Evolutionary conservation across 2,888 invertebrate species (phyloP).

Genomic region (Acanthacorydalis orientalis): DNA sequence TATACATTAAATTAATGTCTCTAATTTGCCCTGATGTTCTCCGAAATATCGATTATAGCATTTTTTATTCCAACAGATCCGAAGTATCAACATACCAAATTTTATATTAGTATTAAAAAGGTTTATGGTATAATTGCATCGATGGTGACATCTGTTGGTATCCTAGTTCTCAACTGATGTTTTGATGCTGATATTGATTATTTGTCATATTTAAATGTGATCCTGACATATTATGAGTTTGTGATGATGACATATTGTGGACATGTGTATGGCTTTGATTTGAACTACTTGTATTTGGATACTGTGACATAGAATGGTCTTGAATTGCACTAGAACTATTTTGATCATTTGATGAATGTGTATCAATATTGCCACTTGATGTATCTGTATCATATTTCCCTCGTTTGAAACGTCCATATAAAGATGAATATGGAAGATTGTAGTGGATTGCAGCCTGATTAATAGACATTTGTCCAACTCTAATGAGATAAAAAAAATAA

Average conservation of each 20-base stretch:
- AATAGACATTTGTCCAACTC: slow-evolving; percentile 82
- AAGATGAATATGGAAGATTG: slow-evolving; percentile 77
- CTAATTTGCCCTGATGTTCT: too few relatives aligned
- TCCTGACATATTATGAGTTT: background rate
- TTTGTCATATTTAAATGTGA: background rate
- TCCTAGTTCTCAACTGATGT: slow-evolving; percentile 22
- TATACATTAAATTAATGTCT: too few relatives aligned
- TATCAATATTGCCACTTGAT: background rate
- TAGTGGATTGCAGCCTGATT: slow-evolving; percentile 87
- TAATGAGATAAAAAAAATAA: slow-evolving; percentile 17
- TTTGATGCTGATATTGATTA: slow-evolving; percentile 22
- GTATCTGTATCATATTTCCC: slow-evolving; percentile 58
- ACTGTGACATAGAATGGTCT: background rate
- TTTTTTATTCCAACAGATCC: background rate
- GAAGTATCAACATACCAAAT: background rate
- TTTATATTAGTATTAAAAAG: background rate
- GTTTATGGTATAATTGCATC: background rate
- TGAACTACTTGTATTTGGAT: background rate
- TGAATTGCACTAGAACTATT: background rate
- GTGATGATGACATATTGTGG: background rate
- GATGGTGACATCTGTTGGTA: background rate
- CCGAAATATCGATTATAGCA: too few relatives aligned
- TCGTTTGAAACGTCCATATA: slow-evolving; percentile 77
- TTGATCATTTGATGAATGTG: background rate
- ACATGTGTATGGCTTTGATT: background rate